Conservation (phyloP, 2,797 vertebrate genomes). For the Naso thynnoides region DNA sequence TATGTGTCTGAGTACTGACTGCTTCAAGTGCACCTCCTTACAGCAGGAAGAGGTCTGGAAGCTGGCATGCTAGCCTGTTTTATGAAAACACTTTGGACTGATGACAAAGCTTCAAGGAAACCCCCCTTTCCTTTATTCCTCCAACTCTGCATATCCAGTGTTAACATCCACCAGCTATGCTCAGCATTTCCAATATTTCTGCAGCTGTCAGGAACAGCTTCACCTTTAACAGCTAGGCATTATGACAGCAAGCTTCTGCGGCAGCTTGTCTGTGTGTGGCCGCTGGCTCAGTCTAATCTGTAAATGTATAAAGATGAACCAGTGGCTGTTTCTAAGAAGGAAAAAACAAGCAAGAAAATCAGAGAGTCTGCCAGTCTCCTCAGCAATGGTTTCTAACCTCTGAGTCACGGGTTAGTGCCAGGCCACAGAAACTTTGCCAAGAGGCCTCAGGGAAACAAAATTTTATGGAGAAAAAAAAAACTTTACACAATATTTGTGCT, state of each 20-base stretch:
- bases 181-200: conserved; percentile 51
- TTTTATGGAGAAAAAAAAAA: neutral
- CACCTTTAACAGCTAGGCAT: conserved; percentile 1
- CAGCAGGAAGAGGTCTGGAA: neutral
- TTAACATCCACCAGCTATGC: conserved; percentile 25
- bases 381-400: neutral
- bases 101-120: conserved; percentile 35
- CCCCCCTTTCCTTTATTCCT: neutral
- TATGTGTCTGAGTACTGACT: conserved; percentile 1
- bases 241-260: neutral
- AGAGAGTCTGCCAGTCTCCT: neutral
- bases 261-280: conserved; percentile 12
- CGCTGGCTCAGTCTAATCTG: neutral
- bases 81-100: conserved; percentile 7
- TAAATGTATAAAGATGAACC: neutral
- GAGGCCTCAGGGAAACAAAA: neutral
- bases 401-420: neutral
- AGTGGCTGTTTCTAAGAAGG: neutral
- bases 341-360: neutral
- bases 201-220: conserved; percentile 46
- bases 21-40: neutral
- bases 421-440: neutral
- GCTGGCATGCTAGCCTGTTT: neutral
- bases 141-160: conserved; percentile 2
- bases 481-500: neutral